Conservation (phyloP, 2,888 invertebrate genomes). For the Chymomyza procnemis region DNA sequence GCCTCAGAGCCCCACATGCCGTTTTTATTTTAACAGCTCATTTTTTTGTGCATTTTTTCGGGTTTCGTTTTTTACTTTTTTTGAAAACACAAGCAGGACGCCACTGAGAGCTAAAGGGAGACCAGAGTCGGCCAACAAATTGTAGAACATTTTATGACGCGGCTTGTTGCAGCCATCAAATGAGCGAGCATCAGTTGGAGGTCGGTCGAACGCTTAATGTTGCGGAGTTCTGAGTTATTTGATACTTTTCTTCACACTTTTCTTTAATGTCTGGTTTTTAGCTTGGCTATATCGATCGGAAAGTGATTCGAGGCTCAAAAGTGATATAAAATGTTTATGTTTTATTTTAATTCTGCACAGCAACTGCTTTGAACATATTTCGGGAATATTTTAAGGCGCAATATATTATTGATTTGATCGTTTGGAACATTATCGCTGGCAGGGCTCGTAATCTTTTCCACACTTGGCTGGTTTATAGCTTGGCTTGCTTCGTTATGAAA, state of each 20-base stretch:
- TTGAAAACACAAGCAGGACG: constrained; percentile 40
- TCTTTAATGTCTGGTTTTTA: background rate
- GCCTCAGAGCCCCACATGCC: constrained; percentile 19
- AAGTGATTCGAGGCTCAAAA: too few species aligned
- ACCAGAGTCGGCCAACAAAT: background rate
- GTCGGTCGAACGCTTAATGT: background rate
- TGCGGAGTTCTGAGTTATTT: constrained; percentile 43
- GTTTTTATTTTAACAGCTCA: constrained; percentile 70
- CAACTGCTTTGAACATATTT: constrained; percentile 52
- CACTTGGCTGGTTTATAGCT: constrained; percentile 60
- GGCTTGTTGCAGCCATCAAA: background rate
- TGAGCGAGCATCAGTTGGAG: background rate
- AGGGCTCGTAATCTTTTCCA: constrained; percentile 57
- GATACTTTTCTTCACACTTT: constrained; percentile 69
- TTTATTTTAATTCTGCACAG: constrained; percentile 47
- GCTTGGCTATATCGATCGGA: background rate
- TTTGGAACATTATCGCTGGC: background rate
- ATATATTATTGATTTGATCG: background rate
- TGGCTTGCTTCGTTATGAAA: background rate
- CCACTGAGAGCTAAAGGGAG: constrained; percentile 41
- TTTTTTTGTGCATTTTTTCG: constrained; percentile 37
- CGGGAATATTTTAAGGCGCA: constrained; percentile 30
- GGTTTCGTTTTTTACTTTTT: background rate
- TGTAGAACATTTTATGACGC: background rate
- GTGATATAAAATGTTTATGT: constrained; percentile 5